Evolutionary conservation across 2,888 invertebrate genomes (phyloP).

Genomic region (Sphaerolaimus hirsutus): DNA sequence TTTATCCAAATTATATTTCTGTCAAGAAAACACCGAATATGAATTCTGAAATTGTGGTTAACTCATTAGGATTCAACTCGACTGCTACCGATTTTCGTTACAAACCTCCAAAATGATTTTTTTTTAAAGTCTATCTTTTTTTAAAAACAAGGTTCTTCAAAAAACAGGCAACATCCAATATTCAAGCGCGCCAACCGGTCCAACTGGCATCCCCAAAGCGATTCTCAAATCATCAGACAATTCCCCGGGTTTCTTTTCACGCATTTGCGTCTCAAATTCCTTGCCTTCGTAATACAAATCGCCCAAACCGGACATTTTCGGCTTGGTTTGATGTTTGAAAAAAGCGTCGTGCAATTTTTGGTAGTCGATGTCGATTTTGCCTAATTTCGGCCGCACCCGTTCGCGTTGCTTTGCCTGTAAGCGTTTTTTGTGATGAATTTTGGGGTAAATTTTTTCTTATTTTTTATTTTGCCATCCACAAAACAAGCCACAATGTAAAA

Average conservation of each 20-base stretch:
- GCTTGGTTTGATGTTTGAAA: constrained; percentile 97
- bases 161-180: too few relatives aligned
- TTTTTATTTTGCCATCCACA: background rate
- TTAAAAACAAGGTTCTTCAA: too few relatives aligned
- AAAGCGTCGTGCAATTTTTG: constrained; percentile 97
- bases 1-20: too few relatives aligned
- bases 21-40: too few relatives aligned
- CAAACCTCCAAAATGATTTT: too few relatives aligned
- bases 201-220: constrained; percentile 93
- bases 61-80: too few relatives aligned
- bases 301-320: constrained; percentile 92
- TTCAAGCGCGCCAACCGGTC: constrained; percentile 45
- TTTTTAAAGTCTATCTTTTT: too few relatives aligned
- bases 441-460: constrained; percentile 26
- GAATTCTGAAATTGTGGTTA: too few relatives aligned
- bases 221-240: constrained; percentile 79
- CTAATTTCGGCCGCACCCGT: constrained; percentile 78
- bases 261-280: constrained; percentile 84
- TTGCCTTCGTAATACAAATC: constrained; percentile 97
- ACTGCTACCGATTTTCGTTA: too few relatives aligned
- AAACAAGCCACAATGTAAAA: background rate
- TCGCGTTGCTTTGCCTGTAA: constrained; percentile 96
- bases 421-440: constrained; percentile 31
- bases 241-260: constrained; percentile 95
- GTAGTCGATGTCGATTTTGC: constrained; percentile 98